Evolutionary conservation across 2,888 invertebrate genomes (phyloP).

Genomic region (Sinohyriopsis cumingii): DNA sequence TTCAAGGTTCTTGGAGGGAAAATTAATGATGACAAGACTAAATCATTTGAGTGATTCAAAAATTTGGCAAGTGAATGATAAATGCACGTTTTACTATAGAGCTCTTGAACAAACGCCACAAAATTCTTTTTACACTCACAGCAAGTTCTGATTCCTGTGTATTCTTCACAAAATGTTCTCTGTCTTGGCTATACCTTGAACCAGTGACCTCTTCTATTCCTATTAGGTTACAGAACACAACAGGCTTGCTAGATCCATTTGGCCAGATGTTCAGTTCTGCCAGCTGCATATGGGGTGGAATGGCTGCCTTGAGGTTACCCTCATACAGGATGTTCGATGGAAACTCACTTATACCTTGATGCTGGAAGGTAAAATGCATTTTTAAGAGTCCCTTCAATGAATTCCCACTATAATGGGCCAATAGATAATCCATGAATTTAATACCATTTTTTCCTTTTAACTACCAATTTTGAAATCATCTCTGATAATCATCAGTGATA

Average conservation of each 20-base stretch:
- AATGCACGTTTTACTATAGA: background rate
- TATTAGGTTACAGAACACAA: constrained; percentile 50
- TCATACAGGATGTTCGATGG: constrained; percentile 83
- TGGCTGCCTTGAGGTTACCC: constrained; percentile 71
- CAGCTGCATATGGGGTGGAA: constrained; percentile 36
- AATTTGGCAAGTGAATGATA: background rate
- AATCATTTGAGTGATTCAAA: no score
- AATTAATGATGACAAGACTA: no score
- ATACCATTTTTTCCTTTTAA: no score
- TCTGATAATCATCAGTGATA: no score
- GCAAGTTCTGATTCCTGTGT: constrained; percentile 42
- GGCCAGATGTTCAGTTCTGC: constrained; percentile 51
- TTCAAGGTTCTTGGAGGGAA: no score
- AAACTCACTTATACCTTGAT: constrained; percentile 83
- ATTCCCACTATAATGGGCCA: background rate
- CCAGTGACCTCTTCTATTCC: constrained; percentile 40
- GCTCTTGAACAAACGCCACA: background rate
- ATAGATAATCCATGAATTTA: no score
- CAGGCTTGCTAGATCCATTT: constrained; percentile 36
- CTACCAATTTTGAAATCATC: no score
- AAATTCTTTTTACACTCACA: constrained; percentile 30
- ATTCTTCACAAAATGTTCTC: constrained; percentile 37
- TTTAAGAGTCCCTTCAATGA: constrained; percentile 72
- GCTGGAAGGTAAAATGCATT: constrained; percentile 73
- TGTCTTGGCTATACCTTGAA: constrained; percentile 16